Conservation (phyloP, 2,888 invertebrate genomes). For the Caradrina clavipalpis region DNA sequence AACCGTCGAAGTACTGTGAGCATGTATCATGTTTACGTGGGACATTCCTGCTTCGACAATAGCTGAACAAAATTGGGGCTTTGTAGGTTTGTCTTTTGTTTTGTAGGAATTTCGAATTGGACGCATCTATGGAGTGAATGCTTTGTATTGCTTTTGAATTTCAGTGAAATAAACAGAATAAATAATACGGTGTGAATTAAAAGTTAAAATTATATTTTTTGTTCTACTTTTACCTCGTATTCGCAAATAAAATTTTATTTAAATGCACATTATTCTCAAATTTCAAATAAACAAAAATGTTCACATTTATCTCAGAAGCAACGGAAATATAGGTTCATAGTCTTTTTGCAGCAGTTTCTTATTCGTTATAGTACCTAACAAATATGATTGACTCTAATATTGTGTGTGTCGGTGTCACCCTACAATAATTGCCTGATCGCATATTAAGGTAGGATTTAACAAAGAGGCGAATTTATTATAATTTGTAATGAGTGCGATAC, state of each 20-base stretch:
- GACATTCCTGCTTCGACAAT: constrained; percentile 55
- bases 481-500: constrained; percentile 49
- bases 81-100: constrained; percentile 52
- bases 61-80: constrained; percentile 52
- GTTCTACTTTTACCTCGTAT: too few species aligned
- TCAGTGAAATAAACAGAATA: not conserved
- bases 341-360: not conserved
- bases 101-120: constrained; percentile 10
- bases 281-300: too few species aligned
- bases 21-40: constrained; percentile 40
- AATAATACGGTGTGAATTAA: too few species aligned
- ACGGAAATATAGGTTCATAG: too few species aligned
- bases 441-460: constrained; percentile 48
- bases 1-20: constrained; percentile 45
- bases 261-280: too few species aligned
- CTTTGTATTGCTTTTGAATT: constrained; percentile 14
- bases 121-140: constrained; percentile 12
- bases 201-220: too few species aligned
- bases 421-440: constrained; percentile 48
- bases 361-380: not conserved
- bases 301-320: too few species aligned
- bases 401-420: constrained; percentile 22
- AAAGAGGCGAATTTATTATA: constrained; percentile 53
- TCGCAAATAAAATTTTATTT: not conserved
- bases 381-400: not conserved